Conservation (phyloP, 2,888 invertebrate species). For the Megaustenia siamemsis region DNA sequence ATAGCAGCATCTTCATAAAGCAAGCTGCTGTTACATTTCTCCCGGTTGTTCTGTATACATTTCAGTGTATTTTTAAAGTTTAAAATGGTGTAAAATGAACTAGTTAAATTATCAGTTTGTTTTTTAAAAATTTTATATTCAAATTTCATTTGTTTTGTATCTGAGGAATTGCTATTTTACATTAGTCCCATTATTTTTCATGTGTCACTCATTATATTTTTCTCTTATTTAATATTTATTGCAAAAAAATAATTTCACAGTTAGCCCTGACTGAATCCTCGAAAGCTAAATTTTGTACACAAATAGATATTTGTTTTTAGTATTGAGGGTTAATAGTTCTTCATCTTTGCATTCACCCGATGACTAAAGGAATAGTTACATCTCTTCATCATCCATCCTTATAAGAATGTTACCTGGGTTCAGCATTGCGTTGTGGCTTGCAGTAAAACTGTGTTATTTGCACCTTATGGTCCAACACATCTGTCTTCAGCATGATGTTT, state of each 20-base stretch:
- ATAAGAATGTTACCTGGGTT: too few species aligned
- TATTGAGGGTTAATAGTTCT: too few species aligned
- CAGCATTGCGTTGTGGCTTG: too few species aligned
- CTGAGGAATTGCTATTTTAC: neutral
- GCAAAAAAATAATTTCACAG: neutral
- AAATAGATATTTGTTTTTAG: too few species aligned
- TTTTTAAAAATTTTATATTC: neutral
- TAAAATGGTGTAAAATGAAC: neutral
- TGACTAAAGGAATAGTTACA: too few species aligned
- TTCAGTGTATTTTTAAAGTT: neutral
- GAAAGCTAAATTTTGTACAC: too few species aligned
- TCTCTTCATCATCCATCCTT: too few species aligned
- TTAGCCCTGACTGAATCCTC: neutral
- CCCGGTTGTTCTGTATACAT: too few species aligned
- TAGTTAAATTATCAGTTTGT: neutral
- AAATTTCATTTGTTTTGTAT: neutral
- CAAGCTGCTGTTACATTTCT: conserved; percentile 33
- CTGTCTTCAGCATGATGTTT: too few species aligned
- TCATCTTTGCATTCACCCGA: too few species aligned
- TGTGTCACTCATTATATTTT: neutral
- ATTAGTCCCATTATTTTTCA: neutral
- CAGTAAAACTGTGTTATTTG: too few species aligned
- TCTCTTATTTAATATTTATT: neutral
- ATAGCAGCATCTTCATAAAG: conserved; percentile 1
- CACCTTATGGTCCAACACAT: too few species aligned